Percentiles rank a stretch among this genome's conserved stretches.
These are phyloP conservation scores for Dascyllus trimaculatus DNA, from an alignment of 2,113 vertebrate genomes.

Conservation along the genomic window DNA sequence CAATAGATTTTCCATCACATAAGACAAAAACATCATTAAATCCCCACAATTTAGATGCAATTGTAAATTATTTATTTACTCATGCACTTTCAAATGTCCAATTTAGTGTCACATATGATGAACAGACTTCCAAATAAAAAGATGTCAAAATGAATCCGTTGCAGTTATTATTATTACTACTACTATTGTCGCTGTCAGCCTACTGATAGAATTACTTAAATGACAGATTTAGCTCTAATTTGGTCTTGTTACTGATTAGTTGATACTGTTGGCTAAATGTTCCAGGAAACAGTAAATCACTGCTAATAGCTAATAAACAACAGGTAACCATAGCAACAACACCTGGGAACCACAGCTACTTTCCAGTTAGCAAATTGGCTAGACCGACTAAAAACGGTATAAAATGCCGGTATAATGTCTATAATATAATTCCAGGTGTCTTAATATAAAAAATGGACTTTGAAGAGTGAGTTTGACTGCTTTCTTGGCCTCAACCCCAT, in stretches of 20 bases:
- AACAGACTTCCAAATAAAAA: background rate
- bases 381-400: background rate
- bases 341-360: background rate
- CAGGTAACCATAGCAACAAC: constrained; percentile 19
- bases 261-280: background rate
- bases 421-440: too few relatives aligned
- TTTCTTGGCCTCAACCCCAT: background rate
- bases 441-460: too few relatives aligned
- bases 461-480: background rate
- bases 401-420: background rate
- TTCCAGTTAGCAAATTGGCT: background rate
- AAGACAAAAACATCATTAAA: too few relatives aligned
- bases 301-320: too few relatives aligned
- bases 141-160: background rate
- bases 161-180: too few relatives aligned
- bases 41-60: too few relatives aligned
- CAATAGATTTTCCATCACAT: too few relatives aligned
- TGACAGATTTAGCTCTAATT: too few relatives aligned
- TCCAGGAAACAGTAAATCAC: too few relatives aligned
- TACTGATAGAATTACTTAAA: too few relatives aligned
- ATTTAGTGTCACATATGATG: background rate
- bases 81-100: background rate
- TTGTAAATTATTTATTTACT: too few relatives aligned
- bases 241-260: background rate
- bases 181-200: too few relatives aligned